Evolutionary conservation across 2,888 invertebrate species (phyloP).

Genomic region (Uloborus plumipes): DNA sequence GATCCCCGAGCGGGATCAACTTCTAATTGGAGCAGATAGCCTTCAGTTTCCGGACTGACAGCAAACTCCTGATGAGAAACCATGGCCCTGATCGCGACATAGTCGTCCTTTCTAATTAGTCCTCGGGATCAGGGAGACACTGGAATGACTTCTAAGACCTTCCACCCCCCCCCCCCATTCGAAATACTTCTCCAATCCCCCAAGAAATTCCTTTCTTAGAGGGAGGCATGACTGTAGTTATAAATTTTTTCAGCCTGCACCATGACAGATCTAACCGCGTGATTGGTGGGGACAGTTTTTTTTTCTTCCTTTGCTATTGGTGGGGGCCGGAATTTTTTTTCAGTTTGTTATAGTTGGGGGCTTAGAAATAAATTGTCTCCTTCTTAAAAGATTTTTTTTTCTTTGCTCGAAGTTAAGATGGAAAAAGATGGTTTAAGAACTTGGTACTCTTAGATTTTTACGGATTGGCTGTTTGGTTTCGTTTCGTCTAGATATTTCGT

Average conservation of each 20-base stretch:
- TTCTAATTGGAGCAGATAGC: slow-evolving; percentile 63
- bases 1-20: slow-evolving; percentile 52
- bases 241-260: slow-evolving; percentile 52
- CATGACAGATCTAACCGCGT: slow-evolving; percentile 60
- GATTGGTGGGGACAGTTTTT: slow-evolving; percentile 55
- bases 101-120: slow-evolving; percentile 63
- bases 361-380: slow-evolving; percentile 62
- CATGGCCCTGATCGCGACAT: slow-evolving; percentile 30
- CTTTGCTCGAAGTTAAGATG: slow-evolving; percentile 33
- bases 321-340: slow-evolving; percentile 16
- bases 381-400: slow-evolving; percentile 40
- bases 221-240: slow-evolving; percentile 52
- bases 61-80: slow-evolving; percentile 57
- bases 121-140: slow-evolving; percentile 39
- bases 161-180: slow-evolving; percentile 7
- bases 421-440: slow-evolving; percentile 57
- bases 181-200: slow-evolving; percentile 22
- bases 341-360: slow-evolving; percentile 55
- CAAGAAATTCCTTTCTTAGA: neutral
- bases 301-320: slow-evolving; percentile 5
- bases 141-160: slow-evolving; percentile 34
- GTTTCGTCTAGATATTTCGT: no score
- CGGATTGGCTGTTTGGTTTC: slow-evolving; percentile 29
- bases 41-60: slow-evolving; percentile 38
- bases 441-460: slow-evolving; percentile 51